Evolutionary conservation across 2,888 invertebrate genomes (phyloP), one percentile per base, ranked within the genome.

Genomic region (Conchocele bisecta): DNA sequence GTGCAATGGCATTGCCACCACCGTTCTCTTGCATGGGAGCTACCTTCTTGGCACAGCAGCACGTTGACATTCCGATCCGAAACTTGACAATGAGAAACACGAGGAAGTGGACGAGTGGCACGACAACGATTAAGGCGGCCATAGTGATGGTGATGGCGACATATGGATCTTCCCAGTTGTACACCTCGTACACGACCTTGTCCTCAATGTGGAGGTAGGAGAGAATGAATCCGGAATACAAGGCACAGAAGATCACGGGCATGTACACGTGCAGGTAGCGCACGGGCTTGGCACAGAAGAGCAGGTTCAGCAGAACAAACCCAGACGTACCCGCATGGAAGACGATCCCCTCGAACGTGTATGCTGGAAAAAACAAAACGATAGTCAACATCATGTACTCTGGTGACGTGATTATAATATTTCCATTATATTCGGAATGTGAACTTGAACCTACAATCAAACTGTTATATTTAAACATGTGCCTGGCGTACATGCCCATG

Each of bases 261-360:
- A 68, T 56, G 59, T 68, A 74, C 56, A 74, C 68, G 42, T 68
- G 73, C 3, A 74, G 68, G 5, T 65, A 56, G 22, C 67, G 35
- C 33, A 74, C 64, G 13, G 73, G 73, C 42, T 74, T 74, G 31
- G 68, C 64, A 24, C 50, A 33, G 22, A 73, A 53, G 7, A 46
- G 20, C 15, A 68, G 3, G 41, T 73, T 53, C 1, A 72, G 28
- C 3, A 68, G 44, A 9, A 67, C 56, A 26, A 74, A 51, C 13
- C 48, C 15, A 11, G 39, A 17, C 51, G 60, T 74, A 31, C 68
- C 31, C 29, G 39, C 42, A 17, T 22, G 44, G 50, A 64, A 64
- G 5, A 57, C 68, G 11, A 74, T 37, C 20, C 64, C 68, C 26
- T 65, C 68, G 24, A 48, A 68, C 4, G 64, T 65, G 15, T 53